Evolutionary conservation across 2,113 vertebrate genomes (phyloP).

Genomic region (Lamprologus lemairii): DNA sequence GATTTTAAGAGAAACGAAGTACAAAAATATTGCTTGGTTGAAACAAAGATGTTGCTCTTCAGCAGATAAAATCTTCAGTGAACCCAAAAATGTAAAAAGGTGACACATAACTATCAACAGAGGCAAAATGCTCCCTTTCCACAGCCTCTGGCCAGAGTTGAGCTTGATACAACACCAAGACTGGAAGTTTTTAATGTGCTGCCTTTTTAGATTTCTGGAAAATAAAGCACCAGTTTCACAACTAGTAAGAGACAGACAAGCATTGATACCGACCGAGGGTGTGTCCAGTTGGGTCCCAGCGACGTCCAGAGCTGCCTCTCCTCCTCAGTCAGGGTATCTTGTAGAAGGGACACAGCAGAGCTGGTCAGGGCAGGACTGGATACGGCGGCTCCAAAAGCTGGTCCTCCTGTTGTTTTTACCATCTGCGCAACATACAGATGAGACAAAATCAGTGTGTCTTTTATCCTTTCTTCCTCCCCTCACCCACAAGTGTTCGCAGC

Average conservation of each 20-base stretch:
- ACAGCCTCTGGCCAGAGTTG: neutral
- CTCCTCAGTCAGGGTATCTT: slow-evolving; percentile 61
- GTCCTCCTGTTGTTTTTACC: slow-evolving; percentile 77
- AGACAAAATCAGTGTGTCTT: neutral
- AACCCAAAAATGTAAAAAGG: neutral
- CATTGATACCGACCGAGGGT: slow-evolving; percentile 58
- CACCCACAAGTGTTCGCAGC: neutral
- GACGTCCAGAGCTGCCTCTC: slow-evolving; percentile 78
- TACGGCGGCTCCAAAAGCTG: slow-evolving; percentile 69
- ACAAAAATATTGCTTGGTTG: neutral
- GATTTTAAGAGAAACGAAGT: neutral
- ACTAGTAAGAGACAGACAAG: neutral
- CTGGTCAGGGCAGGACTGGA: slow-evolving; percentile 74
- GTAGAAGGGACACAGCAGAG: slow-evolving; percentile 75
- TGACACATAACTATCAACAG: neutral
- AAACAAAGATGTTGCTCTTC: neutral
- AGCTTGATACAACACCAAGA: neutral
- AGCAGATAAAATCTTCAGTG: neutral
- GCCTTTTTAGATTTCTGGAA: neutral
- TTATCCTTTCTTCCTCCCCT: neutral
- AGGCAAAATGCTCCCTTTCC: neutral
- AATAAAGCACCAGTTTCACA: neutral
- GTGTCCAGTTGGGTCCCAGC: slow-evolving; percentile 80
- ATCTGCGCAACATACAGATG: slow-evolving; percentile 63
- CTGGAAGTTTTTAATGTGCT: neutral